phyloP scores from a whole-genome alignment of 2,888 invertebrate species.

The Lycaena phlaeas region DNA sequence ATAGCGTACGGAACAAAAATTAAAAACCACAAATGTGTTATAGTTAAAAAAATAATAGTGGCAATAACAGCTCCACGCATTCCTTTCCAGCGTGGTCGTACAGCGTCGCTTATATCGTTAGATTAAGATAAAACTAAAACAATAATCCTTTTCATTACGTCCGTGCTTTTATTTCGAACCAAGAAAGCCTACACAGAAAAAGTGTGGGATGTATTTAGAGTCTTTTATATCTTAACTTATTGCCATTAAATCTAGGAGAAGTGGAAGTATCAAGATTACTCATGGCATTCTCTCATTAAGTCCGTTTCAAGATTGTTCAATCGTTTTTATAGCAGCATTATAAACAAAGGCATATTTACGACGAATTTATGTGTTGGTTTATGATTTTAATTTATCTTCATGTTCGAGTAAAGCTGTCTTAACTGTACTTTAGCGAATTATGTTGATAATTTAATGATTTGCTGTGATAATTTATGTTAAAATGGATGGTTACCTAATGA shows the following conservation, averaged over 20 bases:
- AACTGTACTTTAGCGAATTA: constrained; percentile 6
- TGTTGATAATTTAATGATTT: no score
- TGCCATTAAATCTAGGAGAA: constrained; percentile 31
- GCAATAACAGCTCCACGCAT: constrained; percentile 13
- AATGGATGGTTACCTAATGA: no score
- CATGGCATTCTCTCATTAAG: constrained; percentile 40
- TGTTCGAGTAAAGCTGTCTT: constrained; percentile 1
- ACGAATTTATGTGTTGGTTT: constrained; percentile 19
- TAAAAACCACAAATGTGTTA: no score
- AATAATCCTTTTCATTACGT: constrained; percentile 68
- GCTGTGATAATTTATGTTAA: no score
- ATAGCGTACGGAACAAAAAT: no score
- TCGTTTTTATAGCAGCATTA: constrained; percentile 26
- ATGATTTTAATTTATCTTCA: constrained; percentile 14
- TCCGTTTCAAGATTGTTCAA: constrained; percentile 25
- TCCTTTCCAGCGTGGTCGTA: constrained; percentile 14
- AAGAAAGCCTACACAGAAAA: constrained; percentile 47
- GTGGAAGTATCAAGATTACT: constrained; percentile 26
- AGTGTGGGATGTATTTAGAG: constrained; percentile 47
- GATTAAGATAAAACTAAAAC: constrained; percentile 71
- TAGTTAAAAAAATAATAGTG: neutral
- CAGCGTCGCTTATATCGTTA: constrained; percentile 52
- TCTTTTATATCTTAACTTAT: constrained; percentile 30
- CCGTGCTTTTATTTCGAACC: constrained; percentile 56
- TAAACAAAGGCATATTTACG: constrained; percentile 30